These are phyloP conservation scores for Philhelius pedissequus DNA, from an alignment of 2,888 invertebrate species.

Conservation along the genomic window DNA sequence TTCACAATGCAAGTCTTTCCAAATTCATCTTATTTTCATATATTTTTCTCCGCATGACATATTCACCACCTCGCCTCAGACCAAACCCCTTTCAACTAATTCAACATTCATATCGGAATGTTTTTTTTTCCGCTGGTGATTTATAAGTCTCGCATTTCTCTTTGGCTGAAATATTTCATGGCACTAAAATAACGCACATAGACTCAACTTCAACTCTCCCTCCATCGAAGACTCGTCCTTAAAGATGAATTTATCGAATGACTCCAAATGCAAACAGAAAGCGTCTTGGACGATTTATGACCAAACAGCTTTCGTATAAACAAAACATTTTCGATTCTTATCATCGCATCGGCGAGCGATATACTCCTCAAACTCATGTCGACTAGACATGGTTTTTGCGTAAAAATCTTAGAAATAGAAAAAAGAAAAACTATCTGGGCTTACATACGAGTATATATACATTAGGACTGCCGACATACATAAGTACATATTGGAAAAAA, in stretches of 20 bases:
- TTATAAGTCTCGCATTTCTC: constrained; percentile 62
- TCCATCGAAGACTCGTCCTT: constrained; percentile 26
- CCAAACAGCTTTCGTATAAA: constrained; percentile 56
- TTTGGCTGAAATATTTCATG: constrained; percentile 31
- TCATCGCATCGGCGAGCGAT: constrained; percentile 48
- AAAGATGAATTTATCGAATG: constrained; percentile 63
- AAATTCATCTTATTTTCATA: neutral
- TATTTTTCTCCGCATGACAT: neutral
- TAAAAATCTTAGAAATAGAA: neutral
- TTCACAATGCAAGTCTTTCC: neutral
- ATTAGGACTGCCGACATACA: no score
- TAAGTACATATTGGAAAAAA: neutral
- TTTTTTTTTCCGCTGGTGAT: constrained; percentile 36
- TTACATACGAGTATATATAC: neutral
- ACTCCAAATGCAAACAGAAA: constrained; percentile 37
- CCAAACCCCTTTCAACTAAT: neutral
- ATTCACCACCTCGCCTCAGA: neutral
- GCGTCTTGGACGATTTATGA: constrained; percentile 62
- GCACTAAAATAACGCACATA: neutral
- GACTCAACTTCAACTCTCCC: neutral
- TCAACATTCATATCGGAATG: constrained; percentile 34
- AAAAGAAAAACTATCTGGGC: neutral
- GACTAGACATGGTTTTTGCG: constrained; percentile 44
- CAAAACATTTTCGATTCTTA: constrained; percentile 66
- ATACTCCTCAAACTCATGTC: neutral